phyloP scores from a whole-genome alignment of 2,113 vertebrate genomes.

The Stegostoma tigrinum region DNA sequence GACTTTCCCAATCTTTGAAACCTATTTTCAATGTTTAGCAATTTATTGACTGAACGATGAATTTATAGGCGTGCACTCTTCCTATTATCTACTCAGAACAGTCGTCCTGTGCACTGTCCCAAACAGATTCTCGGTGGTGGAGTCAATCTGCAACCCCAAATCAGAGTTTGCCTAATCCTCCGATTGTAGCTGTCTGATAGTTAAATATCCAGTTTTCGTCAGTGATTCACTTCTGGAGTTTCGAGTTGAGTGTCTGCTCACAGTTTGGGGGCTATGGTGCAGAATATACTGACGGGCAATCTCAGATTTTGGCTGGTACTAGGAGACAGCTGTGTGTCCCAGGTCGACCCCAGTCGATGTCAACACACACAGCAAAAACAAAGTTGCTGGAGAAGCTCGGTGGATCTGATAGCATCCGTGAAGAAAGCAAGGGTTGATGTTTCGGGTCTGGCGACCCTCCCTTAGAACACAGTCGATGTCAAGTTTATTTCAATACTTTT shows the following conservation, averaged over 20 bases:
- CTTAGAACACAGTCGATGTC: no score
- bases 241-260: not conserved
- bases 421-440: no score
- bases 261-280: no score
- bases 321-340: not conserved
- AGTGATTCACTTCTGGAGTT: not conserved
- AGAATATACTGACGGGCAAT: not conserved
- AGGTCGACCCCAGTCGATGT: not conserved
- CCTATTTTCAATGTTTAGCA: not conserved
- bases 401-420: no score
- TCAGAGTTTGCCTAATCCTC: not conserved
- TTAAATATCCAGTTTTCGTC: not conserved
- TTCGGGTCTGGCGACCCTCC: no score
- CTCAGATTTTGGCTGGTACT: not conserved
- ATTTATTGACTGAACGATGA: not conserved
- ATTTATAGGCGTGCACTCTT: not conserved
- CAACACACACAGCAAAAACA: no score
- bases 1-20: not conserved
- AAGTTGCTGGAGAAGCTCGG: no score
- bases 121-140: not conserved
- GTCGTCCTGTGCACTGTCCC: not conserved
- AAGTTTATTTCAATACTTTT: not conserved
- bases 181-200: not conserved
- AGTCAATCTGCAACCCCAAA: not conserved
- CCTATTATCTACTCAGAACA: not conserved